Base-by-base conservation (phyloP, 2,113 vertebrate genomes). In the Tiliqua scincoides region DNA sequence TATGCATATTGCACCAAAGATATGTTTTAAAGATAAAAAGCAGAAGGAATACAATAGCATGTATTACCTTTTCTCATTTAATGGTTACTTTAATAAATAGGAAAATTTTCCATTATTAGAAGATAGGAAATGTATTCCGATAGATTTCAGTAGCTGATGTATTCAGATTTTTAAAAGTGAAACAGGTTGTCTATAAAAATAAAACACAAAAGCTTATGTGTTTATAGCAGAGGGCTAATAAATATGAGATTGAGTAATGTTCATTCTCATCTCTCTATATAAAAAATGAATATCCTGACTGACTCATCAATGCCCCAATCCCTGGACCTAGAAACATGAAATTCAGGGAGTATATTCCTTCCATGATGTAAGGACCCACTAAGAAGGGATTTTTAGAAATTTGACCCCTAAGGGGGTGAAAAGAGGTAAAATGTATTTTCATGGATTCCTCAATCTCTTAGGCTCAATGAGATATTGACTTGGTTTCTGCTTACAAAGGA, bases 71-170 rank as follows among this genome's bases (percentile, higher is more conserved):
- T 20, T 84, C 43, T 23, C 35, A 57, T 85, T 89, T 74, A 74
- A 92, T 73, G 85, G 74, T 84, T 86, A 37, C 57, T 68, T 88
- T 73, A 78, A 91, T 80, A 80, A 92, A 88, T 6, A 40, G 21
- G 23, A 25, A 87, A 40, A 62, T 1, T 27, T 91, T 57, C 9
- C 67, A 14, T 89, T 84, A 37, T 80, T 77, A 89, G 65, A 65
- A 62, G 17, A 87, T 79, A 85, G 73, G 82, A 30, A 30, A 54
- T 86, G 4, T 78, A 35, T 0, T 8, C 8, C 68, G 63, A 20
- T 21, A 89, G 32, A 61, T 90, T 84, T 89, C 83, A 89, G 1
- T 92, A 89, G 86, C 79, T 83, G 30, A 4, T 78, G 63, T n/a
- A 68, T 74, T 86, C 30, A 2, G 0, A 91, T 82, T 65, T 87